A percentile compares a stretch with the other conserved stretches of the same genome.
Evolutionary conservation across 1,140 invertebrate species (phyloP).

Genomic region (Telenomus remus): DNA sequence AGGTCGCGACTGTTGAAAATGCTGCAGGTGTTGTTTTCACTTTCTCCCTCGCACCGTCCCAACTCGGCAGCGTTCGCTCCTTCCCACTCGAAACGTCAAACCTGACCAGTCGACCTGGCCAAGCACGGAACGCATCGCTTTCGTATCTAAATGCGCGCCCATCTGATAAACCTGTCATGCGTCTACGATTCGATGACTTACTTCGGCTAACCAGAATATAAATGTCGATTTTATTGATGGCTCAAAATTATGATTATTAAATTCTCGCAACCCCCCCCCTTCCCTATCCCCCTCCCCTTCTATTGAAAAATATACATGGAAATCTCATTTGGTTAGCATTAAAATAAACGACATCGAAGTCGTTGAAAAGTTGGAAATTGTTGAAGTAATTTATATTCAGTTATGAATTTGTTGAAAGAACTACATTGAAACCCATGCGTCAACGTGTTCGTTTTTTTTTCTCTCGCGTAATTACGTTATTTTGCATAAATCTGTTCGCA

Average conservation of each 20-base stretch:
- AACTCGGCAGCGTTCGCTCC: slow-evolving; percentile 3
- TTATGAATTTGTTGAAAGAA: too few species aligned
- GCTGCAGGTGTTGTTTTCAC: slow-evolving; percentile 54
- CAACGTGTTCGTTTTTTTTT: too few species aligned
- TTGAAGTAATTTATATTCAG: too few species aligned
- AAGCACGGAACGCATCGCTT: slow-evolving; percentile 51
- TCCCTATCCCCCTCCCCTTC: too few species aligned
- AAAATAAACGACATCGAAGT: too few species aligned
- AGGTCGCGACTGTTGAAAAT: slow-evolving; percentile 64
- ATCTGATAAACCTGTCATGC: slow-evolving; percentile 68
- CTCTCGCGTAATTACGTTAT: too few species aligned
- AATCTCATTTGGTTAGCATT: too few species aligned
- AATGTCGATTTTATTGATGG: slow-evolving; percentile 29
- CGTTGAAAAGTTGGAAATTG: too few species aligned
- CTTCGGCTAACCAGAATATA: slow-evolving; percentile 41
- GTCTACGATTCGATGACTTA: slow-evolving; percentile 65
- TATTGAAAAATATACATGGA: too few species aligned
- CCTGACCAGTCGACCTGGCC: slow-evolving; percentile 26
- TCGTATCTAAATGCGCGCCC: slow-evolving; percentile 55
- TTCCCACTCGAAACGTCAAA: slow-evolving; percentile 18
- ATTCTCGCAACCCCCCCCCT: too few species aligned
- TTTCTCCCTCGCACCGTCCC: slow-evolving; percentile 41
- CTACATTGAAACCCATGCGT: too few species aligned
- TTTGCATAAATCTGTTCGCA: not conserved
- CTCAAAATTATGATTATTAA: not conserved